Percentiles rank a stretch among this genome's conserved stretches.
These are phyloP conservation scores for Blera fallax DNA, from an alignment of 2,888 invertebrate species.

Conservation along the genomic window DNA sequence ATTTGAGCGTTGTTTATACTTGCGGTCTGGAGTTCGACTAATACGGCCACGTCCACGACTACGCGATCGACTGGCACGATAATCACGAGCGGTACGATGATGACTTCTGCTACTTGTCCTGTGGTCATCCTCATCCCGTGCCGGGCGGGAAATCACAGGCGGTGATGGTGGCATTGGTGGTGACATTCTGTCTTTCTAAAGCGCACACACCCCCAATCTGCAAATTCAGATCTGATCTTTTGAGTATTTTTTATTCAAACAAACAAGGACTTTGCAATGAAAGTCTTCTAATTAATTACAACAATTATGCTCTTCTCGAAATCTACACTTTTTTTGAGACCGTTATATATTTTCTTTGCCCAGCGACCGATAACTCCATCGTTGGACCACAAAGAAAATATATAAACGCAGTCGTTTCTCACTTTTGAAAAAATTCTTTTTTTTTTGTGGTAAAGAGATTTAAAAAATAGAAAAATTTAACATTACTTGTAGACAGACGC, in stretches of 20 bases:
- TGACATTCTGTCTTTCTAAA: slow-evolving; percentile 67
- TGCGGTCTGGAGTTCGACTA: slow-evolving; percentile 32
- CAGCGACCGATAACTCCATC: slow-evolving; percentile 3
- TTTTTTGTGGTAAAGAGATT: slow-evolving; percentile 74
- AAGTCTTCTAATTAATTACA: slow-evolving; percentile 56
- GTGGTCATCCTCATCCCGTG: slow-evolving; percentile 71
- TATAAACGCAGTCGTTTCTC: slow-evolving; percentile 45
- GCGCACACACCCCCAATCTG: slow-evolving; percentile 76
- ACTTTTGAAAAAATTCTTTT: slow-evolving; percentile 64
- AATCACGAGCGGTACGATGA: slow-evolving; percentile 71
- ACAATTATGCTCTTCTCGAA: slow-evolving; percentile 71
- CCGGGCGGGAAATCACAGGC: slow-evolving; percentile 72
- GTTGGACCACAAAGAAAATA: slow-evolving; percentile 55
- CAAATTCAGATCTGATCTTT: slow-evolving; percentile 80
- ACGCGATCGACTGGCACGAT: slow-evolving; percentile 74
- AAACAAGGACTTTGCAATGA: slow-evolving; percentile 47
- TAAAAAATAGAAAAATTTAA: slow-evolving; percentile 77
- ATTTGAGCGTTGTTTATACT: slow-evolving; percentile 38
- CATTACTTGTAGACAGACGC: slow-evolving; percentile 77
- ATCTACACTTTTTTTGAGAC: slow-evolving; percentile 73
- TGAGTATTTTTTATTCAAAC: slow-evolving; percentile 75
- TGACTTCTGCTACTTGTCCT: slow-evolving; percentile 64
- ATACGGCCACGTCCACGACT: slow-evolving; percentile 69
- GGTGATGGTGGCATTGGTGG: slow-evolving; percentile 71
- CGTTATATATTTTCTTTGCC: slow-evolving; percentile 69